A percentile compares a stretch with the other conserved stretches of the same genome.
Conservation (phyloP, 2,888 invertebrate genomes). For the Synanthedon tipuliformis region DNA sequence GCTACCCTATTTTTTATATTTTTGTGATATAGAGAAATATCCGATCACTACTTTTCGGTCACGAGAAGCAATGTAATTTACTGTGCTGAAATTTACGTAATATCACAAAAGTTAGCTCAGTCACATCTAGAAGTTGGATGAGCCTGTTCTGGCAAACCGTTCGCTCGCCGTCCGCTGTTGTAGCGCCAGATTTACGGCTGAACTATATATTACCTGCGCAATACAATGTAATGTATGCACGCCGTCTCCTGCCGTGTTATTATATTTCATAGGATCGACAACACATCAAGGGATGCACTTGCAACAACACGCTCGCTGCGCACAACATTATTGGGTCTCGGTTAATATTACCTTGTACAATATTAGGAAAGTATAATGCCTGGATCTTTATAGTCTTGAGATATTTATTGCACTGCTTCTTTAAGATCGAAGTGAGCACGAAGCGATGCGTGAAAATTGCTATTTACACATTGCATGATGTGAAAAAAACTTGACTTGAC, state of each 20-base stretch:
- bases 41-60: no score
- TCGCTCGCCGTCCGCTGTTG: neutral
- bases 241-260: neutral
- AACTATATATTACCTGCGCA: neutral
- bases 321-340: no score
- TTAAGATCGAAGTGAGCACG: neutral
- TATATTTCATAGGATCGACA: neutral
- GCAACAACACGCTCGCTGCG: neutral
- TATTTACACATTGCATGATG: neutral
- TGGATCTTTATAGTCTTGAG: neutral
- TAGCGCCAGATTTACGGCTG: neutral
- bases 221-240: neutral
- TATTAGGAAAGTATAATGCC: no score
- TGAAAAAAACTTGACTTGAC: no score
- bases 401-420: neutral
- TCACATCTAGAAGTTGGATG: no score
- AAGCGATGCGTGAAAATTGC: neutral
- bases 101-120: no score
- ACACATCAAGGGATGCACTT: neutral
- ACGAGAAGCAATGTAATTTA: no score
- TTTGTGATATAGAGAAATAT: no score
- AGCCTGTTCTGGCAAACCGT: neutral
- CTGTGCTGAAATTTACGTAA: no score
- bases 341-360: no score
- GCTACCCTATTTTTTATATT: no score